Evolutionary conservation across 2,797 vertebrate genomes (phyloP).

Genomic region (Serranus cabrilla): DNA sequence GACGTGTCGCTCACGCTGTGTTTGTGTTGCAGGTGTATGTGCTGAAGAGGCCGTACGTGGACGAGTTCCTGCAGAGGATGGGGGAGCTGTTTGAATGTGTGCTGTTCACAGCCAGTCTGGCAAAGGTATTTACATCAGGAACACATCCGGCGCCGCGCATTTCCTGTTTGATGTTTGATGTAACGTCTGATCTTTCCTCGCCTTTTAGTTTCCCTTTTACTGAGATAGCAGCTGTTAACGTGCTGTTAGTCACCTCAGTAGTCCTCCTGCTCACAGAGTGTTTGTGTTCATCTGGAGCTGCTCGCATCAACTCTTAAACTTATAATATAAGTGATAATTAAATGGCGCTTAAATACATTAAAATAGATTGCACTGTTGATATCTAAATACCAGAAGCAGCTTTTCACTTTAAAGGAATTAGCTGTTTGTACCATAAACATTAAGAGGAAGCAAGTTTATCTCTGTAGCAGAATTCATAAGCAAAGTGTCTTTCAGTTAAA

Average conservation of each 20-base stretch:
- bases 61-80: slow-evolving; percentile 93
- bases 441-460: too few species aligned
- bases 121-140: slow-evolving; percentile 86
- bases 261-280: slow-evolving; percentile 9
- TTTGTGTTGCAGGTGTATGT: slow-evolving; percentile 89
- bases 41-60: slow-evolving; percentile 93
- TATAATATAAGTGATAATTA: too few species aligned
- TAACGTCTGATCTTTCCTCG: slow-evolving; percentile 38
- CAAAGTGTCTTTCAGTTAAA: too few species aligned
- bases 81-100: slow-evolving; percentile 93
- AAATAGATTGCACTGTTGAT: not conserved
- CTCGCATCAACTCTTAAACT: not conserved
- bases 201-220: slow-evolving; percentile 35
- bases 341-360: not conserved
- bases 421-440: too few species aligned
- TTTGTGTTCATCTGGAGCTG: not conserved
- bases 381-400: too few species aligned
- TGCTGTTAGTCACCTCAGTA: slow-evolving; percentile 17
- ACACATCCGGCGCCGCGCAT: slow-evolving; percentile 2
- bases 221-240: slow-evolving; percentile 18
- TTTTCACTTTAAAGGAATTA: too few species aligned
- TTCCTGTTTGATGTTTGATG: slow-evolving; percentile 12
- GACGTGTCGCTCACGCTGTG: not conserved
- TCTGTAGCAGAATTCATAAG: too few species aligned
- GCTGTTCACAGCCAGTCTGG: slow-evolving; percentile 93